Conservation (phyloP, 1,140 invertebrate genomes). For the Meloidogyne exigua region DNA sequence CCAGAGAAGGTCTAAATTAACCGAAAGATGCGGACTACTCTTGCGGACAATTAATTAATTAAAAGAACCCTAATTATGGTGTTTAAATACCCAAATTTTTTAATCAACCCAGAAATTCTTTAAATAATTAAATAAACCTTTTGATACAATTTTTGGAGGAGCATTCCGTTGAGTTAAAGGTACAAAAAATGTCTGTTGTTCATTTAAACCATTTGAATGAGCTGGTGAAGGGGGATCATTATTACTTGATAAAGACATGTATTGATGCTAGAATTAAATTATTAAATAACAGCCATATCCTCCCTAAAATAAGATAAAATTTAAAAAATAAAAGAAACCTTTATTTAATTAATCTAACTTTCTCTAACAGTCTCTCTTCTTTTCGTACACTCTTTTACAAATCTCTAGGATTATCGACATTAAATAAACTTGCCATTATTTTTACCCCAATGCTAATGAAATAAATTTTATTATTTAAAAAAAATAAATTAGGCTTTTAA, state of each 20-base stretch:
- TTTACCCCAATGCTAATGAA: not conserved
- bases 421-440: too few relatives aligned
- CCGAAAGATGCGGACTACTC: too few relatives aligned
- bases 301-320: not conserved
- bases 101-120: too few relatives aligned
- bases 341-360: too few relatives aligned
- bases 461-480: too few relatives aligned
- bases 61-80: too few relatives aligned
- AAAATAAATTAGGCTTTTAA: too few relatives aligned
- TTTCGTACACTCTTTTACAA: not conserved
- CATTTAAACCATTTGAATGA: not conserved
- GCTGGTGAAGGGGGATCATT: not conserved
- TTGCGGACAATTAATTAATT: too few relatives aligned
- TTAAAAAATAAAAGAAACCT: not conserved
- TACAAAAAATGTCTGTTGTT: not conserved
- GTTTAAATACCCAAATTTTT: too few relatives aligned
- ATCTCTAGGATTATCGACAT: not conserved
- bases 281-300: not conserved
- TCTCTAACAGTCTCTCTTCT: not conserved
- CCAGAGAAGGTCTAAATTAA: too few relatives aligned
- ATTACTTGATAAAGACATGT: not conserved
- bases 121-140: not conserved
- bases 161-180: conserved; percentile 10
- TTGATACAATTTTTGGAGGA: not conserved
- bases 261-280: not conserved